Evolutionary conservation across 2,888 invertebrate species (phyloP).

Genomic region (Macrostomum cliftonense): DNA sequence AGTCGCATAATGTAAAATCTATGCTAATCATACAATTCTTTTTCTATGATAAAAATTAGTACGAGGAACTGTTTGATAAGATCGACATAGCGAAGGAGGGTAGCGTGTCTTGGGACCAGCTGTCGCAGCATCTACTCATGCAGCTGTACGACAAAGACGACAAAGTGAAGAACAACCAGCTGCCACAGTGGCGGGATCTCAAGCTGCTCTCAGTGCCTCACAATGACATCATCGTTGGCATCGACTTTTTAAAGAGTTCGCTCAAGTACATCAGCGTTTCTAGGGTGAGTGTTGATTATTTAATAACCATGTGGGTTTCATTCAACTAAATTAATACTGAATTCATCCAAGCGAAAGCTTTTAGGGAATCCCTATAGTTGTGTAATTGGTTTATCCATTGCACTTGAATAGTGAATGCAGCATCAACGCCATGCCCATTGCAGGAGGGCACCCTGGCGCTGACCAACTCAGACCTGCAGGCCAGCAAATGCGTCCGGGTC

Average conservation of each 20-base stretch:
- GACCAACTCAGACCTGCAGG: conserved; percentile 29
- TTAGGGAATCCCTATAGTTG: too few species aligned
- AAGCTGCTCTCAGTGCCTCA: conserved; percentile 32
- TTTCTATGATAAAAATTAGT: too few species aligned
- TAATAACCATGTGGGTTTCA: too few species aligned
- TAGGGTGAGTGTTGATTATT: conserved; percentile 24
- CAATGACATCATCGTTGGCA: conserved; percentile 31
- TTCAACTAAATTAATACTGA: too few species aligned
- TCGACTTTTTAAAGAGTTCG: conserved; percentile 28
- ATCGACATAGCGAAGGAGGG: conserved; percentile 34
- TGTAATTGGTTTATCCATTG: too few species aligned
- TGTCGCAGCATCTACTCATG: conserved; percentile 34
- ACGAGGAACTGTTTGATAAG: conserved; percentile 34
- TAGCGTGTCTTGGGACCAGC: conserved; percentile 36
- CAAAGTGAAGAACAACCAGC: conserved; percentile 32
- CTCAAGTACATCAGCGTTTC: conserved; percentile 33
- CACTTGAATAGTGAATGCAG: too few species aligned
- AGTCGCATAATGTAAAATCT: too few species aligned
- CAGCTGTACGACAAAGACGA: conserved; percentile 37
- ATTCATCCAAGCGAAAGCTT: too few species aligned
- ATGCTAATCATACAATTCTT: too few species aligned
- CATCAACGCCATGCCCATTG: too few species aligned
- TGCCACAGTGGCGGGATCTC: conserved; percentile 36
- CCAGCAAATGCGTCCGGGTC: conserved; percentile 25
- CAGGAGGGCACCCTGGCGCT: conserved; percentile 35